Evolutionary conservation across 2,888 invertebrate species (phyloP).

Genomic region (Phyllotreta striolata): DNA sequence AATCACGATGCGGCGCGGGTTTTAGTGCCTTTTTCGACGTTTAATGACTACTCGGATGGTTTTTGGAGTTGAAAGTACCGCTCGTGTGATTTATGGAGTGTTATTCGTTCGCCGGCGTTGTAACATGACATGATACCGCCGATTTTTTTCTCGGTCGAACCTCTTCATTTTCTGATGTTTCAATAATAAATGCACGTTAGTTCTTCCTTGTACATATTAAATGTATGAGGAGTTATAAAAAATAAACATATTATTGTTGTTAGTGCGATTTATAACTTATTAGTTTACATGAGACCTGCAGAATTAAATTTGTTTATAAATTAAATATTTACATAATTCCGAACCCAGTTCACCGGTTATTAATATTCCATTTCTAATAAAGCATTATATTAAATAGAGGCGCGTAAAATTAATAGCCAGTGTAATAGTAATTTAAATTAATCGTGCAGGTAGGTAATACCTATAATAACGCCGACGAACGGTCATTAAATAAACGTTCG

Average conservation of each 20-base stretch:
- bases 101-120: slow-evolving; percentile 7
- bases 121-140: slow-evolving; percentile 16
- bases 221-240: no score
- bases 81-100: slow-evolving; percentile 22
- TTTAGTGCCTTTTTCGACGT: slow-evolving; percentile 18
- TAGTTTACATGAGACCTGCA: no score
- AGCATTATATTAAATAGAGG: no score
- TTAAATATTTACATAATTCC: no score
- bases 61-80: slow-evolving; percentile 12
- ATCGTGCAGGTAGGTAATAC: background rate
- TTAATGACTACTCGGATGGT: slow-evolving; percentile 16
- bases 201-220: no score
- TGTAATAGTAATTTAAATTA: background rate
- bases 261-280: no score
- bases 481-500: background rate
- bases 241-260: no score
- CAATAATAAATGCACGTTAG: no score
- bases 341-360: no score
- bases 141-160: slow-evolving; percentile 18
- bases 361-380: no score
- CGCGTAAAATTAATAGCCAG: no score
- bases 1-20: slow-evolving; percentile 19
- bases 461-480: background rate
- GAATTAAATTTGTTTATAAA: no score
- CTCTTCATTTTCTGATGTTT: slow-evolving; percentile 10